A percentile compares a stretch with the other conserved stretches of the same genome.
Evolutionary conservation across 2,888 invertebrate species (phyloP).

Genomic region (Schrankia costaestrigalis): DNA sequence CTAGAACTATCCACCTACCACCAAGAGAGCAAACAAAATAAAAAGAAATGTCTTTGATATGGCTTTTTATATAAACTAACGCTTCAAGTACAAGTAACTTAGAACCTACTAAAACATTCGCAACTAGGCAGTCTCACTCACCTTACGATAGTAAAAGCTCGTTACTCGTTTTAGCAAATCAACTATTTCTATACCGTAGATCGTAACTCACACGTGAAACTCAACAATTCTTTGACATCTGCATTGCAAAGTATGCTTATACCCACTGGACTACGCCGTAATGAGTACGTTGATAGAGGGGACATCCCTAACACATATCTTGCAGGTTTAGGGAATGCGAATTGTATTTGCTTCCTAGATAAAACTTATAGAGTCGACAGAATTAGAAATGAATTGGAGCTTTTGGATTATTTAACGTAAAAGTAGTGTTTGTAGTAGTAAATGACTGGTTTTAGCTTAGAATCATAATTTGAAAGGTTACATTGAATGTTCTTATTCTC

Average conservation of each 20-base stretch:
- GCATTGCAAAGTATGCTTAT: conserved; percentile 7
- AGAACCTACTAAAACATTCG: too few relatives aligned
- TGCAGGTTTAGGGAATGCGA: conserved; percentile 21
- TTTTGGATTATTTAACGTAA: neutral
- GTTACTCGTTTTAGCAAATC: too few relatives aligned
- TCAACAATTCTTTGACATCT: conserved; percentile 9
- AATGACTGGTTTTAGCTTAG: too few relatives aligned
- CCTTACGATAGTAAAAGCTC: too few relatives aligned
- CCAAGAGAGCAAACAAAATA: too few relatives aligned
- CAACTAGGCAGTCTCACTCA: too few relatives aligned
- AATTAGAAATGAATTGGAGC: neutral
- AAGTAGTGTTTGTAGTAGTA: too few relatives aligned
- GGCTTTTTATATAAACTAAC: neutral
- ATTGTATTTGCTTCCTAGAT: conserved; percentile 2
- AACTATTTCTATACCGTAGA: neutral
- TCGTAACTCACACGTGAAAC: conserved; percentile 4
- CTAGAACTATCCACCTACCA: too few relatives aligned
- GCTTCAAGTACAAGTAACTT: too few relatives aligned
- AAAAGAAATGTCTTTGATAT: too few relatives aligned
- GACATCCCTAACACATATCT: conserved; percentile 12
- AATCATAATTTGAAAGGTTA: too few relatives aligned
- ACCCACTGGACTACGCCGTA: neutral
- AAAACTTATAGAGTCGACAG: neutral
- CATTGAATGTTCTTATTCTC: too few relatives aligned
- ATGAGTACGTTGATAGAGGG: neutral